A percentile compares a stretch with the other conserved stretches of the same genome.
phyloP scores from a whole-genome alignment of 1,140 invertebrate genomes.

The Apocrypta bakeri region DNA sequence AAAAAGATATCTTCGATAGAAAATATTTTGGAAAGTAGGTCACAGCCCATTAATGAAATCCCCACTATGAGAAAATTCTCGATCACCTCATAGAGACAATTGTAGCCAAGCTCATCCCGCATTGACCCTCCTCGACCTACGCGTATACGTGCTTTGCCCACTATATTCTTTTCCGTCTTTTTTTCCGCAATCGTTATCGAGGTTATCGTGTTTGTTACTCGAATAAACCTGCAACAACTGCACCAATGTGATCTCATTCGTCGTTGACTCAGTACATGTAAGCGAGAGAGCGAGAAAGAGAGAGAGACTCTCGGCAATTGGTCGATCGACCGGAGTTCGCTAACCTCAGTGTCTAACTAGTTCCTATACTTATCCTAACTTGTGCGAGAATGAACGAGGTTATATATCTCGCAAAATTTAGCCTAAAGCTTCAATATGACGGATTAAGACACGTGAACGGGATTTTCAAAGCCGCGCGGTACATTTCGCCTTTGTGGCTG shows the following conservation, averaged over 20 bases:
- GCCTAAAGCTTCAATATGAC: not conserved
- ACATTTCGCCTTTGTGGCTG: not conserved
- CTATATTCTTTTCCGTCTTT: not conserved
- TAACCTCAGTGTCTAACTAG: slow-evolving; percentile 15
- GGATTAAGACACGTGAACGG: not conserved
- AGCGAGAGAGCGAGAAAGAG: too few species aligned
- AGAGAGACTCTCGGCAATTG: slow-evolving; percentile 11
- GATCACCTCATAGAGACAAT: not conserved
- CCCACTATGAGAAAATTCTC: not conserved
- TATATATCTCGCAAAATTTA: not conserved
- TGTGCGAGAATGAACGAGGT: not conserved
- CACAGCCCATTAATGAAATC: not conserved
- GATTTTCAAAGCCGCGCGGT: not conserved
- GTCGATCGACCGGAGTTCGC: slow-evolving; percentile 21
- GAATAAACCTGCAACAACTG: not conserved
- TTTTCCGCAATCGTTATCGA: slow-evolving; percentile 1
- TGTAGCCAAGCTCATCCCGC: not conserved
- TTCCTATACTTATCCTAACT: not conserved
- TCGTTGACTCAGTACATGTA: slow-evolving; percentile 3
- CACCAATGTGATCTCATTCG: slow-evolving; percentile 20
- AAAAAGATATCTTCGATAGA: not conserved
- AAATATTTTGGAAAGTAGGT: not conserved
- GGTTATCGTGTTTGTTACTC: slow-evolving; percentile 8
- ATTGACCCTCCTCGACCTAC: not conserved
- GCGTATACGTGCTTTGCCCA: not conserved